Percentiles rank a stretch among this genome's conserved stretches.
phyloP scores from a whole-genome alignment of 2,888 invertebrate species.

The Cepaea hortensis region DNA sequence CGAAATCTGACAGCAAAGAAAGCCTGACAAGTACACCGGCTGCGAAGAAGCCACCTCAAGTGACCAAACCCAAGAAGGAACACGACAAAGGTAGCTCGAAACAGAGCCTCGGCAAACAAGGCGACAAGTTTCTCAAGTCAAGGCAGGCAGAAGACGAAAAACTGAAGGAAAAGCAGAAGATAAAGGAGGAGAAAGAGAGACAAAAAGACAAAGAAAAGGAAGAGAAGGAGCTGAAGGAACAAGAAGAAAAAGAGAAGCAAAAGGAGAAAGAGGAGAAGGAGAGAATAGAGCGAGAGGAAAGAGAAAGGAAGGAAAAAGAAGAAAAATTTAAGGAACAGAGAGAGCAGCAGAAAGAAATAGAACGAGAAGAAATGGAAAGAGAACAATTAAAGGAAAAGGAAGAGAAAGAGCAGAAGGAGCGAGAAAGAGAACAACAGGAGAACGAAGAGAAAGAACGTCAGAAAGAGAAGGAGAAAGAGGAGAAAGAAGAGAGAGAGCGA shows the following conservation, averaged over 20 bases:
- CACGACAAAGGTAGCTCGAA: not conserved
- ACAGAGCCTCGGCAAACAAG: constrained; percentile 3
- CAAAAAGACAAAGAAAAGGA: not conserved
- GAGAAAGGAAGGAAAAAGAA: constrained; percentile 18
- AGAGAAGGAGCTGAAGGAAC: too few relatives aligned
- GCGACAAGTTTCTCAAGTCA: constrained; percentile 4
- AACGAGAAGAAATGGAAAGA: not conserved
- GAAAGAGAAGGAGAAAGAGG: not conserved
- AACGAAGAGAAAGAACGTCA: not conserved
- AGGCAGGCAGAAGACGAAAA: constrained; percentile 53
- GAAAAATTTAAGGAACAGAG: constrained; percentile 8
- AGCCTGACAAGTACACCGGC: not conserved
- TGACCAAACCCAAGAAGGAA: constrained; percentile 21
- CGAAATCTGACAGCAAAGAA: constrained; percentile 13
- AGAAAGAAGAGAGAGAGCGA: too few relatives aligned
- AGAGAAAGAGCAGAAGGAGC: not conserved
- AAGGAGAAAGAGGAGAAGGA: too few relatives aligned
- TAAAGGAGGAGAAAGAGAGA: constrained; percentile 40
- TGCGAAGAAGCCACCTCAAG: constrained; percentile 6
- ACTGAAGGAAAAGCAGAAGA: constrained; percentile 18
- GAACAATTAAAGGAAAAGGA: not conserved
- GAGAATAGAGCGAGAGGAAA: too few relatives aligned
- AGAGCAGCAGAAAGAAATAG: not conserved
- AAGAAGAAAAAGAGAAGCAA: too few relatives aligned
- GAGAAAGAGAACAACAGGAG: not conserved